Base-by-base conservation (phyloP, 2,888 invertebrate genomes). In the Trichopoda pennipes region DNA sequence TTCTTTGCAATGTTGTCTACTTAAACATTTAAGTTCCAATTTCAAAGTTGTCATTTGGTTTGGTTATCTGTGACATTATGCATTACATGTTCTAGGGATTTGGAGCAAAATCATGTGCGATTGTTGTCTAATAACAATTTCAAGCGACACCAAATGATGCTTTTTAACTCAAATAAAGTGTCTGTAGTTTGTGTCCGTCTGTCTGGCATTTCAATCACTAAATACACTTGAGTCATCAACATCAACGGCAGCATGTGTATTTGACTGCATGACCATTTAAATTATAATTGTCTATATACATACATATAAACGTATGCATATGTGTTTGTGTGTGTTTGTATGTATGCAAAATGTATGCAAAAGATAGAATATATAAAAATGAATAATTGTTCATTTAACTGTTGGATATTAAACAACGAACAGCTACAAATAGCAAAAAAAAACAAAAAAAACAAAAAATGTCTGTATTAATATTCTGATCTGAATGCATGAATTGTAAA, bases 361-460 rank as follows among this genome's bases (percentile, higher is more conserved):
- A 73, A 49, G 23, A 73, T 73, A 42, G 55, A 51, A 63, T 23
- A 49, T 66, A n/a, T 17, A 68, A 69, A 73, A 61, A 80, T 80
- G 73, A 80, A 80, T 80, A 80, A 80, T 74, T 80, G 73, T 61
- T 68, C 79, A 80, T 74, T 80, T 74, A 79, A 73, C 12, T 58
- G 69, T 66, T n/a, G 19, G 19, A 38, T 55, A 28, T 38, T 35
- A 51, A 53, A 60, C 17, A 56, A 47, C n/a, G n/a, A n/a, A n/a
- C 19, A 35, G 42, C 19, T 12, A 17, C 49, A 56, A 74, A 58
- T 58, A 75, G 51, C 56, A 38, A 49, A 35, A n/a, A n/a, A n/a
- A n/a, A n/a, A n/a, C n/a, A n/a, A n/a, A n/a, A n/a, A n/a, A n/a
- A n/a, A n/a, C n/a, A n/a, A n/a, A 28, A 28, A 28, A 75, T 47